phyloP scores from a whole-genome alignment of 2,113 vertebrate genomes.

The Deroptyus accipitrinus region DNA sequence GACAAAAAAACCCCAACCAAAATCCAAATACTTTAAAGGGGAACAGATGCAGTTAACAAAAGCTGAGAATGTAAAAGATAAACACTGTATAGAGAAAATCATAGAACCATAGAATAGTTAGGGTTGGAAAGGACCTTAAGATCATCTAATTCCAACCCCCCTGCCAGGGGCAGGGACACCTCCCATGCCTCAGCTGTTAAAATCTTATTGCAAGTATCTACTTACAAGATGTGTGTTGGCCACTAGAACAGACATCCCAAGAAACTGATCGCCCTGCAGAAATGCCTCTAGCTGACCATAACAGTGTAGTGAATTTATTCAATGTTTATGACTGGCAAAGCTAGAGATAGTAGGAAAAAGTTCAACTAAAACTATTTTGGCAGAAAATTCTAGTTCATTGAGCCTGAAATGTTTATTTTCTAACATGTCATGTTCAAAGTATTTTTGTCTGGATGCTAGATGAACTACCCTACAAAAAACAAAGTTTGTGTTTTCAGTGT shows the following conservation, averaged over 20 bases:
- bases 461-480: not conserved
- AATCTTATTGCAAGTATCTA: not conserved
- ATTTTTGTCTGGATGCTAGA: not conserved
- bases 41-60: not conserved
- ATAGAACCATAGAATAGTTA: too few relatives aligned
- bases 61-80: not conserved
- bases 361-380: not conserved
- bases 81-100: not conserved
- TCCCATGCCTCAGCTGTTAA: not conserved
- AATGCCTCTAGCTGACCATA: not conserved
- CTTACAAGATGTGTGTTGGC: not conserved
- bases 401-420: not conserved
- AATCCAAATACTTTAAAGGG: not conserved
- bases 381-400: not conserved
- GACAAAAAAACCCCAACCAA: not conserved
- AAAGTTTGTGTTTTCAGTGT: not conserved
- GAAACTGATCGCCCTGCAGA: not conserved
- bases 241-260: not conserved
- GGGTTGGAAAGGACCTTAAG: too few relatives aligned
- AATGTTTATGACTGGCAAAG: not conserved
- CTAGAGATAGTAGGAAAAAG: not conserved
- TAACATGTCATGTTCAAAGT: not conserved
- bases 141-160: too few relatives aligned
- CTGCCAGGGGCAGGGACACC: too few relatives aligned
- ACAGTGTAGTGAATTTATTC: not conserved